These are phyloP conservation scores for Stictonetta naevosa DNA, from an alignment of 2,113 vertebrate species.

Conservation along the genomic window DNA sequence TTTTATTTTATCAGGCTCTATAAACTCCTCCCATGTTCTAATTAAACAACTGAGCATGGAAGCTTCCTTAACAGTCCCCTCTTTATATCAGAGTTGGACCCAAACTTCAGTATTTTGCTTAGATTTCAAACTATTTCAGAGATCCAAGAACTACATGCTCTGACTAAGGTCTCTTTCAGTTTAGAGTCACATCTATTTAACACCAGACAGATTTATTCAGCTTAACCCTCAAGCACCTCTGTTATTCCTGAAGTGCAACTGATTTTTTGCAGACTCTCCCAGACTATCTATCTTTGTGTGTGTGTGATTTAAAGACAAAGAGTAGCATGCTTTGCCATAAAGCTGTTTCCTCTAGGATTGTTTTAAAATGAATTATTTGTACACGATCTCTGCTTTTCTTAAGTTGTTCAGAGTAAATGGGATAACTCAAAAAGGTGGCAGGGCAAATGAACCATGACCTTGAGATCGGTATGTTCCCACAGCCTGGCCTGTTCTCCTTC, in stretches of 20 bases:
- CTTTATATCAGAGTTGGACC: not conserved
- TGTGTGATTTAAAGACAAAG: not conserved
- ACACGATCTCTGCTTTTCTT: not conserved
- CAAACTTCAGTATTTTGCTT: not conserved
- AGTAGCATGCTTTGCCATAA: not conserved
- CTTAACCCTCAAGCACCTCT: not conserved
- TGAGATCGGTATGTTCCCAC: conserved; percentile 9
- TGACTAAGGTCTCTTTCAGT: not conserved
- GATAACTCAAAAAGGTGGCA: not conserved
- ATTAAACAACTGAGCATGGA: not conserved
- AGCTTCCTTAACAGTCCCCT: not conserved
- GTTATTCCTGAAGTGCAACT: not conserved
- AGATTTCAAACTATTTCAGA: not conserved
- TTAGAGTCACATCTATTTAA: not conserved
- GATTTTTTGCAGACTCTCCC: not conserved
- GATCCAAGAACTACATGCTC: not conserved
- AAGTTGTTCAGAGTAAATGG: not conserved
- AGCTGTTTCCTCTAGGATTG: not conserved
- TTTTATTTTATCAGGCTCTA: not conserved
- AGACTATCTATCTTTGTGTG: not conserved
- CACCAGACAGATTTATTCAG: not conserved
- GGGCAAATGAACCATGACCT: not conserved
- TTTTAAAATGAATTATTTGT: not conserved
- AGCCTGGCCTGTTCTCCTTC: not conserved
- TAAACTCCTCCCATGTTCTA: not conserved